A percentile compares a stretch with the other conserved stretches of the same genome.
Evolutionary conservation across 2,888 invertebrate species (phyloP).

Genomic region (Venustoraphidia nigricollis): DNA sequence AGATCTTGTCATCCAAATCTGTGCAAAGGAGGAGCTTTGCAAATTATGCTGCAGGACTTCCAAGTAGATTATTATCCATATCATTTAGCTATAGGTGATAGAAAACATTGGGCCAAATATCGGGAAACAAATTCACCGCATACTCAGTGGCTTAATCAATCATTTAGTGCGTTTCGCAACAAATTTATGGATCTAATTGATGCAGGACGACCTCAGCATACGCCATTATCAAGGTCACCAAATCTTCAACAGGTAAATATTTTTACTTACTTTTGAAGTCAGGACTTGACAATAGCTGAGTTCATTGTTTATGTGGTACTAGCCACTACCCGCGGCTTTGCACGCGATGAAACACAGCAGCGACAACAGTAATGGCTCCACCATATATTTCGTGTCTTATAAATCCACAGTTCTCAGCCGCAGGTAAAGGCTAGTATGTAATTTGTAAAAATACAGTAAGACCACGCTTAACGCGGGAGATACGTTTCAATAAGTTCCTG

Average conservation of each 20-base stretch:
- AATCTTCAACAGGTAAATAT: slow-evolving; percentile 6
- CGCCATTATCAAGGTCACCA: slow-evolving; percentile 27
- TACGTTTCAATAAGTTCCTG: too few species aligned
- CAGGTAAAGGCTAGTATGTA: too few species aligned
- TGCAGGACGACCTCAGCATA: slow-evolving; percentile 35
- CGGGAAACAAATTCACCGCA: slow-evolving; percentile 66
- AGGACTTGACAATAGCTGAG: too few species aligned
- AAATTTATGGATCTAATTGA: slow-evolving; percentile 62
- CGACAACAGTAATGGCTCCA: too few species aligned
- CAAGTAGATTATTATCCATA: slow-evolving; percentile 94
- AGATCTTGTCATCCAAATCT: slow-evolving; percentile 72
- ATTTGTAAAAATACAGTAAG: not conserved
- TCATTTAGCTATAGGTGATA: slow-evolving; percentile 77
- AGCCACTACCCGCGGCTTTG: too few species aligned
- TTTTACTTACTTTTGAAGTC: not conserved
- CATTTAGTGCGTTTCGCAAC: slow-evolving; percentile 63
- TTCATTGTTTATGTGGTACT: too few species aligned
- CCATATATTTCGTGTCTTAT: too few species aligned
- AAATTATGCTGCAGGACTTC: slow-evolving; percentile 74
- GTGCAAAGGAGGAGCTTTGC: slow-evolving; percentile 82
- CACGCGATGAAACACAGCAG: too few species aligned
- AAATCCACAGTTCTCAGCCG: too few species aligned
- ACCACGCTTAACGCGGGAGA: too few species aligned
- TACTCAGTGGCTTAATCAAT: slow-evolving; percentile 75
- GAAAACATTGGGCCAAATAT: slow-evolving; percentile 80